Conservation (phyloP, 30 jellyfish, hydroid and myxozoan genomes). For the Cassiopea xamachana region DNA sequence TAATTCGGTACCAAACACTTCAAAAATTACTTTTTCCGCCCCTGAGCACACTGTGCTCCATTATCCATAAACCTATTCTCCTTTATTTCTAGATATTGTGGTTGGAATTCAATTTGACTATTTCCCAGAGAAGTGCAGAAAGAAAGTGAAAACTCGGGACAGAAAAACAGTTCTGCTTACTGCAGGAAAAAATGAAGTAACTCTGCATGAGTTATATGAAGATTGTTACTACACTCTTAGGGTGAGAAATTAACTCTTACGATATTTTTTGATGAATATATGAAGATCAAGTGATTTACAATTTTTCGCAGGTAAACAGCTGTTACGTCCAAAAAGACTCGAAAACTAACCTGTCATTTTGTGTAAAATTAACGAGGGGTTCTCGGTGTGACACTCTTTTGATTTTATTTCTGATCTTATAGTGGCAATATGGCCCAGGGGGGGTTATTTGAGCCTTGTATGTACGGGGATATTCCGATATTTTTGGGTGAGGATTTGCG, state of each 20-base stretch:
- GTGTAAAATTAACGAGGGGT: no score
- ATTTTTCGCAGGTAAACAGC: background rate
- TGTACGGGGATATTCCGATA: no score
- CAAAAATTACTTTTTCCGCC: background rate
- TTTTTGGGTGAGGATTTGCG: no score
- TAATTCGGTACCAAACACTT: no score
- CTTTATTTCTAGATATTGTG: conserved; percentile 21
- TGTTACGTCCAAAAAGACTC: background rate
- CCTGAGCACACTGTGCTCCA: background rate
- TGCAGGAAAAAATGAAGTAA: conserved; percentile 5
- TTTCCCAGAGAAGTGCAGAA: conserved; percentile 10
- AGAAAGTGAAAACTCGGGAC: background rate
- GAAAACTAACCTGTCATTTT: no score
- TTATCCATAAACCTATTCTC: background rate
- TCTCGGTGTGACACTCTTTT: no score
- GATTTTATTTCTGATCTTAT: no score
- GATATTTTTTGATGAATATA: background rate
- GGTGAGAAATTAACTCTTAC: background rate
- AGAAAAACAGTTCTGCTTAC: background rate
- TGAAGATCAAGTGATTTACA: background rate
- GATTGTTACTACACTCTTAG: conserved; percentile 35
- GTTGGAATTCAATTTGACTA: conserved; percentile 47
- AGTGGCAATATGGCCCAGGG: no score
- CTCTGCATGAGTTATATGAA: conserved; percentile 42
- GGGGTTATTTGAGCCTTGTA: no score